These are phyloP conservation scores for Melolontha melolontha DNA, from an alignment of 2,888 invertebrate genomes.

Conservation along the genomic window DNA sequence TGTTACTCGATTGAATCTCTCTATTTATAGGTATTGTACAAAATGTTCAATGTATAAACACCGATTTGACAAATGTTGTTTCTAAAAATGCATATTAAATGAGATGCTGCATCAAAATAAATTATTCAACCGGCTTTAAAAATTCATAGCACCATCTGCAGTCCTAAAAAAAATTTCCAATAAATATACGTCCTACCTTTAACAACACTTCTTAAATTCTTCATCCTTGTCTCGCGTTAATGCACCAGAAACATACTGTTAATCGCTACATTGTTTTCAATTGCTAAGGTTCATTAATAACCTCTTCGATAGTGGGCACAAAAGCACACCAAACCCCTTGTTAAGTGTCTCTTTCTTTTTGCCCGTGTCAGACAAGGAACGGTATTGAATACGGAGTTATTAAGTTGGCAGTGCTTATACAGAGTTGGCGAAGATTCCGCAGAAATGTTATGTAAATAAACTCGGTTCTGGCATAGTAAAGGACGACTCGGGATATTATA, in stretches of 20 bases:
- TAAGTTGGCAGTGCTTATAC: not conserved
- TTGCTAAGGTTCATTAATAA: conserved; percentile 53
- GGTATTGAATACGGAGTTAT: not conserved
- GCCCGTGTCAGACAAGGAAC: conserved; percentile 2
- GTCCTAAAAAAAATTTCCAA: too few relatives aligned
- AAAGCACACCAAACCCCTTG: conserved; percentile 30
- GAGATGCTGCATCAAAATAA: too few relatives aligned
- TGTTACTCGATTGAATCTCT: too few relatives aligned
- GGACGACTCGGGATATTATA: conserved; percentile 49
- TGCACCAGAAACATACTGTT: conserved; percentile 40
- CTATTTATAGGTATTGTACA: too few relatives aligned
- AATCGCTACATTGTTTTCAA: conserved; percentile 51
- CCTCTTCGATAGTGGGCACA: conserved; percentile 40
- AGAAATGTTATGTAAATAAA: conserved; percentile 62
- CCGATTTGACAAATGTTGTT: too few relatives aligned
- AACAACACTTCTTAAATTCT: not conserved
- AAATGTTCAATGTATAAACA: too few relatives aligned
- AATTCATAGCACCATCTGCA: too few relatives aligned
- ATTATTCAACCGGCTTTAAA: too few relatives aligned
- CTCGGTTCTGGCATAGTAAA: conserved; percentile 53
- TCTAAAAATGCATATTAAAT: too few relatives aligned
- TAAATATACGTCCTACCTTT: too few relatives aligned
- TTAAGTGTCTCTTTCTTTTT: conserved; percentile 20
- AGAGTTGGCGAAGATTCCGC: conserved; percentile 5
- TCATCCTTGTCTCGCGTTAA: conserved; percentile 8